These are phyloP conservation scores for Oostethus manadensis DNA, from an alignment of 2,113 vertebrate genomes.

Conservation along the genomic window DNA sequence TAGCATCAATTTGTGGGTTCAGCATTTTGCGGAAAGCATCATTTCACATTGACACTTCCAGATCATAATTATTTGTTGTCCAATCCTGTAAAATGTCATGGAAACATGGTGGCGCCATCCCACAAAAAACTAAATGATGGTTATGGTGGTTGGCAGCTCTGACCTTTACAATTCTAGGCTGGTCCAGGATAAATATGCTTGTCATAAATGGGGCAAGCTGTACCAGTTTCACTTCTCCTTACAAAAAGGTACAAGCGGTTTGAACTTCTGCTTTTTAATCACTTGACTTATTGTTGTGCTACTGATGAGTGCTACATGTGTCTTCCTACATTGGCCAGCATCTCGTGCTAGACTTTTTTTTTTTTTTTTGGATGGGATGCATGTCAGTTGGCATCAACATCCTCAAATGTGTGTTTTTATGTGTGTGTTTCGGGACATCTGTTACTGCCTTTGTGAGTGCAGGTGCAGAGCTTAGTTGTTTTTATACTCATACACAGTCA, in stretches of 20 bases:
- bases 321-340: background rate
- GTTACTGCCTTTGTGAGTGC: constrained; percentile 6
- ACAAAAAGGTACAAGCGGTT: constrained; percentile 21
- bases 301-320: constrained; percentile 6
- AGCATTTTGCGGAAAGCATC: constrained; percentile 16
- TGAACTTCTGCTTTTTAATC: constrained; percentile 58
- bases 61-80: background rate
- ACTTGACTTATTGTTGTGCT: constrained; percentile 32
- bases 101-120: background rate
- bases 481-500: background rate
- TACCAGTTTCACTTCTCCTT: constrained; percentile 60
- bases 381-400: background rate
- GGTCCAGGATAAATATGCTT: constrained; percentile 1
- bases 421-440: background rate
- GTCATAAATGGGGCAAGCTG: constrained; percentile 1
- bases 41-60: constrained; percentile 14
- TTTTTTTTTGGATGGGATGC: background rate
- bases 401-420: constrained; percentile 14
- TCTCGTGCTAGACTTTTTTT: background rate
- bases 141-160: background rate
- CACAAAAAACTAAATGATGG: background rate
- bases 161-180: background rate
- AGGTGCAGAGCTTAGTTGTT: background rate
- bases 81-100: background rate
- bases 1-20: constrained; percentile 17